These are phyloP conservation scores for Manis crassicaudata DNA, from an alignment of 2,797 vertebrate genomes.

Conservation along the genomic window DNA sequence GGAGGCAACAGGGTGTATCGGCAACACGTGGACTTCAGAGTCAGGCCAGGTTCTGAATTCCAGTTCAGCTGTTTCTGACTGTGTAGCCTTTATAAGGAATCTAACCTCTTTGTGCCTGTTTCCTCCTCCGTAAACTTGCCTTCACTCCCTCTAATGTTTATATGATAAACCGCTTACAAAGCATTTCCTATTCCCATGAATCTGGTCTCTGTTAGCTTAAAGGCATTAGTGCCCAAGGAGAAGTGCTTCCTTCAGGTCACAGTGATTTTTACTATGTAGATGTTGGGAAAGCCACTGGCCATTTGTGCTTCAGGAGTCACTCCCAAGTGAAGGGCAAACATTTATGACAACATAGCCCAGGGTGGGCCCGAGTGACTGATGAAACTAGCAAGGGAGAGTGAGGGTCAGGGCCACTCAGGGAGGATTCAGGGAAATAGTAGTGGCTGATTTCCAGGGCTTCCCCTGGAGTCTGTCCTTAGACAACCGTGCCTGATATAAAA, in stretches of 20 bases:
- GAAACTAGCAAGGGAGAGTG: not conserved
- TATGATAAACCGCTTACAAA: not conserved
- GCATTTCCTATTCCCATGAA: not conserved
- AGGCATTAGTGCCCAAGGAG: not conserved
- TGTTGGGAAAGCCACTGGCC: not conserved
- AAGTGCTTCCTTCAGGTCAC: not conserved
- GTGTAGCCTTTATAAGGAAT: not conserved
- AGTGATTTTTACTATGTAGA: not conserved
- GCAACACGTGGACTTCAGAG: not conserved
- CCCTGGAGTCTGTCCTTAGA: not conserved
- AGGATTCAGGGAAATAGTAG: not conserved
- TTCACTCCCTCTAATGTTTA: not conserved
- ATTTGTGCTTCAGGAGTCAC: not conserved
- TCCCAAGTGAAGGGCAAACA: not conserved
- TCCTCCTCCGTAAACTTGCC: not conserved
- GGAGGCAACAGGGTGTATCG: not conserved
- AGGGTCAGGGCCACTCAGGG: not conserved
- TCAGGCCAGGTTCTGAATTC: not conserved
- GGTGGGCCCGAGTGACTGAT: not conserved
- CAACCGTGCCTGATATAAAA: not conserved
- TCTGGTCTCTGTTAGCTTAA: not conserved
- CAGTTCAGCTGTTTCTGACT: not conserved
- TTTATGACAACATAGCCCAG: not conserved
- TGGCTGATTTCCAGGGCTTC: not conserved
- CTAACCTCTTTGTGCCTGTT: not conserved